Percentiles rank a stretch among this genome's conserved stretches.
Conservation (phyloP, 2,888 invertebrate genomes). For the Halictus quadricinctus region DNA sequence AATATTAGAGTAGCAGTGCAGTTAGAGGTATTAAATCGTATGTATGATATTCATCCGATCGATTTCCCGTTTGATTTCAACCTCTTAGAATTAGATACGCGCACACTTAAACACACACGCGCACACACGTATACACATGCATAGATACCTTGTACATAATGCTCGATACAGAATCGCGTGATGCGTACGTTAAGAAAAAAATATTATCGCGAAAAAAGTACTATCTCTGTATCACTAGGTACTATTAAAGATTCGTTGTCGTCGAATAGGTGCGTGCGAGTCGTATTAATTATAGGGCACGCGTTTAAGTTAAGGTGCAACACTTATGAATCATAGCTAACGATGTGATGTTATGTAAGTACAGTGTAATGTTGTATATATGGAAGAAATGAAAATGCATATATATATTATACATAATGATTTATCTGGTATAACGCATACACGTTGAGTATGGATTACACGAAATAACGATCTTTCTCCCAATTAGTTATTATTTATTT, state of each 20-base stretch:
- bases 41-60: constrained; percentile 60
- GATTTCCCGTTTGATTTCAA: constrained; percentile 26
- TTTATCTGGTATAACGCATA: constrained; percentile 40
- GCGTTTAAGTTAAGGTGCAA: constrained; percentile 63
- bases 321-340: constrained; percentile 78
- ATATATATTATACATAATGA: constrained; percentile 34
- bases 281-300: constrained; percentile 57
- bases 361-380: constrained; percentile 80
- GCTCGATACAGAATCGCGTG: constrained; percentile 31
- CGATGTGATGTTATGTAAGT: constrained; percentile 82
- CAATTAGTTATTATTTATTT: constrained; percentile 40
- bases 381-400: constrained; percentile 67
- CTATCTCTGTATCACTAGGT: constrained; percentile 40
- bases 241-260: constrained; percentile 58
- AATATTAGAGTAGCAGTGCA: constrained; percentile 63
- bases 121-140: neutral
- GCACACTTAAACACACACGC: neutral
- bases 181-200: constrained; percentile 36
- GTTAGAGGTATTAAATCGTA: constrained; percentile 51
- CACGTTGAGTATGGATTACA: constrained; percentile 32
- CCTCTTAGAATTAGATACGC: constrained; percentile 21
- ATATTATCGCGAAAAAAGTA: constrained; percentile 53
- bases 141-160: constrained; percentile 54
- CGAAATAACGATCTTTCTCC: constrained; percentile 6
- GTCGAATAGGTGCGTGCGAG: constrained; percentile 49